Base-by-base conservation (phyloP, 2,888 invertebrate species). In the Scaptomyza tumidula region DNA sequence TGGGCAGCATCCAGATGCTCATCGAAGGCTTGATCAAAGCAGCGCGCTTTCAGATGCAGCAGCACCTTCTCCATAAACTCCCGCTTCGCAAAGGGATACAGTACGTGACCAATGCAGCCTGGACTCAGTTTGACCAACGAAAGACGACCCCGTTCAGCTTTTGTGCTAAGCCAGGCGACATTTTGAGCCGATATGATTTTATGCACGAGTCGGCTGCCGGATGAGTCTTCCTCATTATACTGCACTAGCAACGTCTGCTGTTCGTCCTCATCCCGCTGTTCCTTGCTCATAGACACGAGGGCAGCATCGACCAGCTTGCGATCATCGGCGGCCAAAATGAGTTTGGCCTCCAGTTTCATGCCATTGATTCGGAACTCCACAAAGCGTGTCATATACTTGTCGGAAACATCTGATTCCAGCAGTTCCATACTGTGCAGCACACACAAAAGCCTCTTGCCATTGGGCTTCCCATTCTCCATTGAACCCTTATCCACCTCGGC, bases 371-470 rank as follows among this genome's bases (percentile, higher is more conserved):
- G 76, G 27, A 90, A 91, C 10, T 75, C 61, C 0, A 90, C 81
- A 7, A 70, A 71, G 0, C 83, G 78, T 3, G 80, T 65, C 61
- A 89, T 63, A 13, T 86, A 90, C 43, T 87, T 86, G 4, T 88
- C 78, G 1, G 79, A 75, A 0, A 68, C 65, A 31, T 85, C 80
- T 0, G 64, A 58, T n/a, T 88, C 90, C n/a, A 89, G 35, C 4
- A 91, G 53, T 10, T 91, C 90, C 64, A 90, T 82, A 5, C 85
- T 83, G 53, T 90, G 91, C 11, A 91, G 75, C 0, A 85, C 71
- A 29, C 70, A 80, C 39, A 79, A 66, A 0, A 59, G 58, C 3
- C 39, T 66, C 10, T 57, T 58, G 1, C 80, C 77, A 53, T 65
- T 80, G 0, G 69, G 60, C 2, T 50, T 45, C 3, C 73, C 82